Conservation (phyloP, 2,113 vertebrate species). For the Paratilapia polleni region DNA sequence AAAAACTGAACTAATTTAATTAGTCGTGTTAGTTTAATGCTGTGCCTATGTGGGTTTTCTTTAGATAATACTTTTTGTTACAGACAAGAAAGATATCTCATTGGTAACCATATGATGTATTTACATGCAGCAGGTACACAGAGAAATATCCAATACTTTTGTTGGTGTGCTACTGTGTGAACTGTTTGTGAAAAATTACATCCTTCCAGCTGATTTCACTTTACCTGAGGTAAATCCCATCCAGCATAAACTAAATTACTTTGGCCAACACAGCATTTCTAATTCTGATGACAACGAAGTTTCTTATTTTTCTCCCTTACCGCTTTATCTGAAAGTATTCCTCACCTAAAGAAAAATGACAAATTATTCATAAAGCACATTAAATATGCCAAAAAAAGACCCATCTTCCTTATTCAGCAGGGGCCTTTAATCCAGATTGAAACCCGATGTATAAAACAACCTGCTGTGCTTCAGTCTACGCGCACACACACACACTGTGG, state of each 20-base stretch:
- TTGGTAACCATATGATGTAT: background rate
- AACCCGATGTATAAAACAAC: slow-evolving; percentile 23
- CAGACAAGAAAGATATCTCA: background rate
- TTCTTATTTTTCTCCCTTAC: slow-evolving; percentile 70
- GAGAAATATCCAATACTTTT: background rate
- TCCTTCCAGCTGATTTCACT: slow-evolving; percentile 12
- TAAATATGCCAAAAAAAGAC: slow-evolving; percentile 42
- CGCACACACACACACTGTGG: background rate
- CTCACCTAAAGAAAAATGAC: slow-evolving; percentile 79
- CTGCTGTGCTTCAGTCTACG: slow-evolving; percentile 20
- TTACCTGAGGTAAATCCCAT: slow-evolving; percentile 28
- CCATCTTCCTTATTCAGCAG: slow-evolving; percentile 16
- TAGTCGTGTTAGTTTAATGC: background rate
- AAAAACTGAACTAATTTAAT: background rate
- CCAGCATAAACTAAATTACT: slow-evolving; percentile 41
- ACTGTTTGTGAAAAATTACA: background rate
- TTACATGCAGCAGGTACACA: background rate
- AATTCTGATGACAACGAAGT: slow-evolving; percentile 83
- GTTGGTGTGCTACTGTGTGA: background rate
- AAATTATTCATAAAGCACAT: slow-evolving; percentile 57
- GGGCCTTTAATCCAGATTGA: slow-evolving; percentile 39
- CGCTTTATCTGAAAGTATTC: slow-evolving; percentile 78
- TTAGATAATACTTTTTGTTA: background rate
- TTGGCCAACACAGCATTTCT: slow-evolving; percentile 56
- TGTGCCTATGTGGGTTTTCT: background rate